phyloP scores from a whole-genome alignment of 2,113 vertebrate genomes.

The Etia nguti region DNA sequence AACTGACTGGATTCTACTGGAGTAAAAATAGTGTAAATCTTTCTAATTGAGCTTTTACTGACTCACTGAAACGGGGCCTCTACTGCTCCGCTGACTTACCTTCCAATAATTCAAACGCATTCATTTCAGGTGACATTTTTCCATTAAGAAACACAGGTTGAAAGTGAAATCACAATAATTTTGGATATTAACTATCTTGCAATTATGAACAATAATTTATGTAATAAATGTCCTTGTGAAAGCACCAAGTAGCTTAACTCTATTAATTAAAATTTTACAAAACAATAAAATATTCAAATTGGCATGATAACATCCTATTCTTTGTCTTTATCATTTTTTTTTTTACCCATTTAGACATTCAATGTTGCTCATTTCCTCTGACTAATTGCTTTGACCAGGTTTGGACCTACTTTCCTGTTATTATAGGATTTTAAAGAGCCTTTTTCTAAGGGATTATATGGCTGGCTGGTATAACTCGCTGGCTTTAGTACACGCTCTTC shows the following conservation, averaged over 20 bases:
- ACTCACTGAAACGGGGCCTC: not conserved
- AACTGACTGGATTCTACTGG: not conserved
- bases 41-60: not conserved
- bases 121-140: not conserved
- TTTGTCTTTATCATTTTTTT: slow-evolving; percentile 6
- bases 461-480: slow-evolving; percentile 1
- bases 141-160: not conserved
- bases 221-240: not conserved
- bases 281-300: slow-evolving; percentile 18
- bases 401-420: not conserved
- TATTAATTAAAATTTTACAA: not conserved
- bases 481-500: not conserved
- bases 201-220: not conserved
- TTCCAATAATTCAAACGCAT: not conserved
- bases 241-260: not conserved
- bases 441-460: slow-evolving; percentile 27
- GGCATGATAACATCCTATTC: not conserved
- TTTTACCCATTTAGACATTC: not conserved
- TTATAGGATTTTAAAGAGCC: slow-evolving; percentile 34
- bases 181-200: not conserved
- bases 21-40: not conserved
- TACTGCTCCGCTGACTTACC: not conserved
- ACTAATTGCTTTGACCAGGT: slow-evolving; percentile 22
- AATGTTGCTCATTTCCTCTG: not conserved
- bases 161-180: not conserved